Conservation (phyloP, 2,113 vertebrate species). For the Sakesphorus luctuosus region DNA sequence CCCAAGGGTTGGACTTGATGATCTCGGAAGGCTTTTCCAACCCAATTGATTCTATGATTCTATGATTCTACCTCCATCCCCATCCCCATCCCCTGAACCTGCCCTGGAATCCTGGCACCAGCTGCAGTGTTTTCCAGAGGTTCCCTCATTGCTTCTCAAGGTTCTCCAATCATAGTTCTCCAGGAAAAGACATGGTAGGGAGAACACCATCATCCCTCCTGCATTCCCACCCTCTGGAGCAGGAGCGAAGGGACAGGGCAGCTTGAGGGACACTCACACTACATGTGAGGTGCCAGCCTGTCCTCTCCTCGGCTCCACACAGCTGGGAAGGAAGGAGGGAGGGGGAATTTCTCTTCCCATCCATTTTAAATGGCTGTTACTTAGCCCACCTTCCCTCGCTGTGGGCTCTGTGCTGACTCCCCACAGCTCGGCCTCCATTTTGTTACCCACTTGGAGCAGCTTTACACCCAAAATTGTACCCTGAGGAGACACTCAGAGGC, state of each 20-base stretch:
- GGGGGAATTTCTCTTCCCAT: background rate
- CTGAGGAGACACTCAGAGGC: background rate
- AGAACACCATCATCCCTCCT: background rate
- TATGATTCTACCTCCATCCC: background rate
- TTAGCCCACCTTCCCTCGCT: background rate
- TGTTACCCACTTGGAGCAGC: background rate
- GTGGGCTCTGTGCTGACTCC: background rate
- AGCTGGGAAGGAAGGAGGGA: background rate
- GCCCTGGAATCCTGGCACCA: background rate
- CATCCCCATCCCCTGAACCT: background rate
- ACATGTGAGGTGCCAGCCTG: no score
- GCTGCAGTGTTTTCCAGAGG: background rate
- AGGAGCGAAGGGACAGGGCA: background rate
- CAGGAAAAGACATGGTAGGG: background rate
- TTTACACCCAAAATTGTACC: background rate
- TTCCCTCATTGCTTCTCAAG: background rate
- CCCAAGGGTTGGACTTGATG: no score
- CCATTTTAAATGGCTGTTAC: background rate
- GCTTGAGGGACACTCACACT: background rate
- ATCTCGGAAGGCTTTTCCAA: no score
- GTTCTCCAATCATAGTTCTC: background rate
- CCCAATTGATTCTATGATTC: no score
- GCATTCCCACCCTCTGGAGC: background rate
- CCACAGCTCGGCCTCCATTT: background rate
- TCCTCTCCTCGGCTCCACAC: background rate